These are phyloP conservation scores for Mantis religiosa DNA, from an alignment of 2,888 invertebrate species.

Conservation along the genomic window DNA sequence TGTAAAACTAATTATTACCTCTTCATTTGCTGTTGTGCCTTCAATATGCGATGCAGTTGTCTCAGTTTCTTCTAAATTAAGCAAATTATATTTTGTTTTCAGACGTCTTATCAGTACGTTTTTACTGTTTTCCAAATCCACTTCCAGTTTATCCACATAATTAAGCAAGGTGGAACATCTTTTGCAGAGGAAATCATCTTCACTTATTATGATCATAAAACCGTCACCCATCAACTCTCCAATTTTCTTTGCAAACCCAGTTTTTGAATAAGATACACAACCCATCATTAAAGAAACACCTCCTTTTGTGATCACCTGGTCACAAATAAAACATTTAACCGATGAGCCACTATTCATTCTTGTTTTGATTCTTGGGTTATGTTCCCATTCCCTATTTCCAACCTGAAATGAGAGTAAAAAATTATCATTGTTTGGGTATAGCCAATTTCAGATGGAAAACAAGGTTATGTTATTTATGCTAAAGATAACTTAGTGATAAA, in stretches of 20 bases:
- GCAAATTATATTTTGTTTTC: constrained; percentile 29
- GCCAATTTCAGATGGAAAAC: too few relatives aligned
- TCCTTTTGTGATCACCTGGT: constrained; percentile 12
- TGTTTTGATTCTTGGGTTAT: background rate
- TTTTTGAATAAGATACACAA: constrained; percentile 23
- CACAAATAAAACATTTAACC: constrained; percentile 27
- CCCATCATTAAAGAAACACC: constrained; percentile 20
- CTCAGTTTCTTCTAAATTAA: background rate
- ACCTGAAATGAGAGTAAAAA: background rate
- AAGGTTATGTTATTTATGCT: too few relatives aligned
- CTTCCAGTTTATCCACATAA: constrained; percentile 31
- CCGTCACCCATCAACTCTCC: constrained; percentile 30
- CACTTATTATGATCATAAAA: constrained; percentile 29
- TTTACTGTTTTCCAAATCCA: constrained; percentile 21
- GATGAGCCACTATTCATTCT: background rate
- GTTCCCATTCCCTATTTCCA: background rate
- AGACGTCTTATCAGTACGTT: constrained; percentile 23
- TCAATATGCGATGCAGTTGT: background rate
- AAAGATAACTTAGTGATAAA: too few relatives aligned
- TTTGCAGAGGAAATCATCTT: constrained; percentile 29
- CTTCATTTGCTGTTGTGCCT: background rate
- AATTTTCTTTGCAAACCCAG: constrained; percentile 28
- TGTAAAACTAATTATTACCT: background rate
- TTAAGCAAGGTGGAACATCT: constrained; percentile 29
- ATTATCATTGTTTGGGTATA: background rate